These are phyloP conservation scores for Aricia artaxerxes DNA, from an alignment of 2,888 invertebrate species.

Conservation along the genomic window DNA sequence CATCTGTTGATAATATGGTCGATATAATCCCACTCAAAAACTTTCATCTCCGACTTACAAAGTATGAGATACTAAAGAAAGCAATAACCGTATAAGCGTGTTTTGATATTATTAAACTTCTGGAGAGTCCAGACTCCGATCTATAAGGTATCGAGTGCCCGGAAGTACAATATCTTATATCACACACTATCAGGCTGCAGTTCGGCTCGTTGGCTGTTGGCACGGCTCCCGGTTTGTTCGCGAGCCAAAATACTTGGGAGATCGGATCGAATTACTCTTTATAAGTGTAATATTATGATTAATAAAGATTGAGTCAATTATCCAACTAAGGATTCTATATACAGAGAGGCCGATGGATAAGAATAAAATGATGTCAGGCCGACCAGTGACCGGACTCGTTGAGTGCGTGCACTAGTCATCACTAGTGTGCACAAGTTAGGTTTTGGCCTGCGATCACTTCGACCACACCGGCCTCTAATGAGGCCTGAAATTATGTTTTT, in stretches of 20 bases:
- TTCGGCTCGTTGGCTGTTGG: not conserved
- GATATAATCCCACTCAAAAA: not conserved
- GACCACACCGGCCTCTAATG: too few relatives aligned
- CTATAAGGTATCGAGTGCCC: not conserved
- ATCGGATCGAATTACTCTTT: not conserved
- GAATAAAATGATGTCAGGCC: too few relatives aligned
- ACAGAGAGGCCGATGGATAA: too few relatives aligned
- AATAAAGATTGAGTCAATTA: too few relatives aligned
- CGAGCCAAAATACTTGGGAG: not conserved
- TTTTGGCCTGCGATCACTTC: too few relatives aligned
- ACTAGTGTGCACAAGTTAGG: too few relatives aligned
- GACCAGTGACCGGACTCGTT: too few relatives aligned
- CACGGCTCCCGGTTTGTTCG: not conserved
- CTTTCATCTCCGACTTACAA: not conserved
- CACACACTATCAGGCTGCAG: not conserved
- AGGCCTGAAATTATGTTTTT: too few relatives aligned
- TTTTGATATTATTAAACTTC: not conserved
- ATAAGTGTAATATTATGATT: not conserved
- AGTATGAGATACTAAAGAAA: not conserved
- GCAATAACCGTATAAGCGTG: not conserved
- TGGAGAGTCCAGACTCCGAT: not conserved
- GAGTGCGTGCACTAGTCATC: too few relatives aligned
- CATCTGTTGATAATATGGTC: too few relatives aligned
- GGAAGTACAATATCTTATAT: not conserved
- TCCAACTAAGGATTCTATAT: too few relatives aligned